A percentile compares a stretch with the other conserved stretches of the same genome.
phyloP scores from a whole-genome alignment of 2,797 vertebrate genomes.

The Sitta carolinensis region DNA sequence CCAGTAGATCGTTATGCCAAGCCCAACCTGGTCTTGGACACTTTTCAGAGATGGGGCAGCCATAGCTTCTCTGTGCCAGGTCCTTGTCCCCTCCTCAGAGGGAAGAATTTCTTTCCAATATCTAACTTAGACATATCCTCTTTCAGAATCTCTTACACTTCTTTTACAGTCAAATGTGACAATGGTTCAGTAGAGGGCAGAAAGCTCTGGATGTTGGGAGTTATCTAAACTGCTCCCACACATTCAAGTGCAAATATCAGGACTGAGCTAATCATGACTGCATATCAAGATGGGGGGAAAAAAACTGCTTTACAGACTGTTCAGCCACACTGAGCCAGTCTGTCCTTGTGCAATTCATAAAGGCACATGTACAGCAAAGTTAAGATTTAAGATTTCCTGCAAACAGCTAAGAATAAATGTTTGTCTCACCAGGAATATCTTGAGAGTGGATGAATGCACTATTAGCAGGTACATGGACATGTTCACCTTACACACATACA shows the following conservation, averaged over 20 bases:
- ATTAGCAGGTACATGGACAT: background rate
- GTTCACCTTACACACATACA: background rate
- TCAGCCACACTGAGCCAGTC: background rate
- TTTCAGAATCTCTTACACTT: background rate
- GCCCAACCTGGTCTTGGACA: background rate
- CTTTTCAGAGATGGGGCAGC: background rate
- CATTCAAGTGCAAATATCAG: background rate
- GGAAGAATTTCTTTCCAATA: background rate
- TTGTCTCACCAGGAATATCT: background rate
- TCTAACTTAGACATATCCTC: background rate
- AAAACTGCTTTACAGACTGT: rapidly evolving
- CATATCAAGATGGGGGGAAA: background rate
- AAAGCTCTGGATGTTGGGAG: background rate
- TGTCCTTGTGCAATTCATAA: background rate
- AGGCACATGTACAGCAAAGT: background rate
- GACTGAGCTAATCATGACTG: background rate
- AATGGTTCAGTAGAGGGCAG: background rate
- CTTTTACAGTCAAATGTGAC: rapidly evolving
- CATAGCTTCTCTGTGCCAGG: background rate
- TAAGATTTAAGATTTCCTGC: background rate
- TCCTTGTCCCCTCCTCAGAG: rapidly evolving
- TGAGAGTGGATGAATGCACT: background rate
- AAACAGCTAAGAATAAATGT: background rate
- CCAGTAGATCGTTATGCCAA: background rate
- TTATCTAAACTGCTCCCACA: background rate